phyloP scores from a whole-genome alignment of 2,113 vertebrate species.

The Xyrauchen texanus region DNA sequence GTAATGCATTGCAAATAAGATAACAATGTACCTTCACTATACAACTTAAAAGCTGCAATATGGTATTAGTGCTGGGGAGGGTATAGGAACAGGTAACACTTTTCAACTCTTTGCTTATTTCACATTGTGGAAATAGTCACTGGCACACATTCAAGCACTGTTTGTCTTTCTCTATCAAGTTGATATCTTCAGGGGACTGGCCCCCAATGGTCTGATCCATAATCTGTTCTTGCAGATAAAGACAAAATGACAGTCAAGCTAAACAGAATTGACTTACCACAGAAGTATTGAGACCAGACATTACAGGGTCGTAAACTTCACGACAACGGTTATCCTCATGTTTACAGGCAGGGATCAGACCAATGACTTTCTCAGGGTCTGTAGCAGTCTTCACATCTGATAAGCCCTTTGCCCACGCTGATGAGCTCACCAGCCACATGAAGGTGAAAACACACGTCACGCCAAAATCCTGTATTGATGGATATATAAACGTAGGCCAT shows the following conservation, averaged over 20 bases:
- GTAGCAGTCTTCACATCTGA: constrained; percentile 89
- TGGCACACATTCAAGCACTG: too few species aligned
- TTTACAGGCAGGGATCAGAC: constrained; percentile 71
- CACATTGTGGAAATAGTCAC: too few species aligned
- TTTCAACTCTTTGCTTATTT: too few species aligned
- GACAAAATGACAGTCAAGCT: not conserved
- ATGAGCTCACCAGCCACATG: constrained; percentile 91
- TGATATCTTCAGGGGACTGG: too few species aligned
- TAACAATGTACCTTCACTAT: too few species aligned
- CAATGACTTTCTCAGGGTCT: constrained; percentile 81
- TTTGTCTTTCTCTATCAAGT: too few species aligned
- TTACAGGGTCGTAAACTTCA: constrained; percentile 81
- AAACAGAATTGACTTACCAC: constrained; percentile 75
- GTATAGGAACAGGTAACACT: too few species aligned
- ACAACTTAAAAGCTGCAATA: too few species aligned
- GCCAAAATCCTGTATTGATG: constrained; percentile 80
- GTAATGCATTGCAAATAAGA: too few species aligned
- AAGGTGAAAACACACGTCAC: constrained; percentile 87
- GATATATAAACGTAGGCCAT: not conserved
- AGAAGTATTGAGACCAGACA: constrained; percentile 91
- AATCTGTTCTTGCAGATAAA: too few species aligned
- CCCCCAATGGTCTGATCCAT: too few species aligned
- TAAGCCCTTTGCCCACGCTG: constrained; percentile 90
- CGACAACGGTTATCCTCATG: constrained; percentile 72
- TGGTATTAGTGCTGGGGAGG: too few species aligned